Evolutionary conservation across 2,888 invertebrate genomes (phyloP).

Genomic region (Nomada fucata): DNA sequence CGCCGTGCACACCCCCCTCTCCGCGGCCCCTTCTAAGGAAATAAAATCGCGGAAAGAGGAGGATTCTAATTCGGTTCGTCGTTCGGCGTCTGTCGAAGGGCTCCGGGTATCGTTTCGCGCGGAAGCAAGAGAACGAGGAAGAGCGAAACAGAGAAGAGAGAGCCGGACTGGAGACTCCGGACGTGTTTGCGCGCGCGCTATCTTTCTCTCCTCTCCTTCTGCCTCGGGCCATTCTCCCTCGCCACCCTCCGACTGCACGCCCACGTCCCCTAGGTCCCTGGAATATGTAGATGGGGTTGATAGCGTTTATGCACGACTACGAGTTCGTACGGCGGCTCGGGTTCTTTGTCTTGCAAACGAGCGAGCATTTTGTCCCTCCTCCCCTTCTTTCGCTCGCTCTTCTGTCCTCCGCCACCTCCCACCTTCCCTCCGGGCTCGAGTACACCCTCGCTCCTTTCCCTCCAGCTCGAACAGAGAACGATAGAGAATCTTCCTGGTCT

Average conservation of each 20-base stretch:
- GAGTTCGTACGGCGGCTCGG: constrained; percentile 74
- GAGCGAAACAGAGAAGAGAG: constrained; percentile 10
- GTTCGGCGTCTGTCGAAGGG: constrained; percentile 22
- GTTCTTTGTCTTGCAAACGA: constrained; percentile 82
- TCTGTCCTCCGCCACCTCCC: constrained; percentile 16
- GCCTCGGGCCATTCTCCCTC: constrained; percentile 28
- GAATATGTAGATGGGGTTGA: constrained; percentile 80
- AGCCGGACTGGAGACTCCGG: constrained; percentile 29
- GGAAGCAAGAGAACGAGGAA: neutral
- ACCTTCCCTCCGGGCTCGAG: constrained; percentile 33
- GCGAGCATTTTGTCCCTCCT: constrained; percentile 73
- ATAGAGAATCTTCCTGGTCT: constrained; percentile 25
- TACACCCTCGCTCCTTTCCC: constrained; percentile 45
- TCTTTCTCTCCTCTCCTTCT: constrained; percentile 46
- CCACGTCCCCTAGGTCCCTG: constrained; percentile 54
- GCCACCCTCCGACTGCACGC: constrained; percentile 13
- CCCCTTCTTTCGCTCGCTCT: constrained; percentile 29
- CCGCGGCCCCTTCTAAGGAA: neutral
- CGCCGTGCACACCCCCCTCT: constrained; percentile 1
- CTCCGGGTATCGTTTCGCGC: constrained; percentile 48
- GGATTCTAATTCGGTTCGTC: constrained; percentile 51
- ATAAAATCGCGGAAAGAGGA: constrained; percentile 47
- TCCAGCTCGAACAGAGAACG: constrained; percentile 12
- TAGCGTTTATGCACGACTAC: constrained; percentile 80
- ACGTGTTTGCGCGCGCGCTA: constrained; percentile 60